phyloP scores from a whole-genome alignment of 2,797 vertebrate species.

The Aratinga solstitialis region DNA sequence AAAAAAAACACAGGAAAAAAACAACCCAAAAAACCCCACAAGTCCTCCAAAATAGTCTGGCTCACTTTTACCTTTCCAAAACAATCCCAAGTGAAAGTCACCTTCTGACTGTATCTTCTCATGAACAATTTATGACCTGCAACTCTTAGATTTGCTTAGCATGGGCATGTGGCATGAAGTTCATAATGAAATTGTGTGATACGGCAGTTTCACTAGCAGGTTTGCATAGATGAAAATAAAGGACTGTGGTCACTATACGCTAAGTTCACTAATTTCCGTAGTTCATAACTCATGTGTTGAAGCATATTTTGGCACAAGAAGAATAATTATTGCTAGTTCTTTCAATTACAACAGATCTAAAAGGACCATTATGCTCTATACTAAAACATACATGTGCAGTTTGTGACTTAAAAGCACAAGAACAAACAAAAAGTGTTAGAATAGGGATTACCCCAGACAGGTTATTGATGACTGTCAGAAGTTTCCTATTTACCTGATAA shows the following conservation, averaged over 20 bases:
- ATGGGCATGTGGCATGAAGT: neutral
- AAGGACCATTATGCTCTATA: neutral
- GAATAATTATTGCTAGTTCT: neutral
- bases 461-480: neutral
- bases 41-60: neutral
- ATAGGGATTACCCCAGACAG: neutral
- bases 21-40: too few relatives aligned
- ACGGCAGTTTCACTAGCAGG: neutral
- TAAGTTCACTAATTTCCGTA: accelerated
- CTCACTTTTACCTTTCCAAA: neutral
- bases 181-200: neutral
- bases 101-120: neutral
- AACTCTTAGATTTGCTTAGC: neutral
- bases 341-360: neutral
- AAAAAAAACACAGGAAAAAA: too few relatives aligned
- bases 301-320: neutral
- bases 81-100: neutral
- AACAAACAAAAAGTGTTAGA: neutral
- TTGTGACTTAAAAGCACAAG: neutral
- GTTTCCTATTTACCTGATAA: neutral
- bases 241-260: neutral
- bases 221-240: neutral
- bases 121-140: neutral
- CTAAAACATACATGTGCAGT: neutral
- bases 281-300: neutral